phyloP scores from a whole-genome alignment of 2,797 vertebrate species.

The Crypturellus tataupa region DNA sequence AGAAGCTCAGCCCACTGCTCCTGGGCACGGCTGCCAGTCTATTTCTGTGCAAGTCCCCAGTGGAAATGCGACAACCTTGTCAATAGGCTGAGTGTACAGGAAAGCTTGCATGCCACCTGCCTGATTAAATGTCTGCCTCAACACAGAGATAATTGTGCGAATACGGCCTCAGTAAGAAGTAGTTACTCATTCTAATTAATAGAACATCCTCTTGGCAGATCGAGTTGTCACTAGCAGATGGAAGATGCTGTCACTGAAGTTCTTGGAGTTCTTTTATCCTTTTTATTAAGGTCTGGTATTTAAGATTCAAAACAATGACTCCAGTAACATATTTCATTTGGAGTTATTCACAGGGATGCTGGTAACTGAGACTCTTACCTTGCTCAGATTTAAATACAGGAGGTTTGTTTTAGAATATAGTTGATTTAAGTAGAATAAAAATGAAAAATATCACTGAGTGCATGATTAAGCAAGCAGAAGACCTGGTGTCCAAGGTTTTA shows the following conservation, averaged over 20 bases:
- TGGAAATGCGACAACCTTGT: constrained; percentile 20
- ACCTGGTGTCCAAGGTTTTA: background rate
- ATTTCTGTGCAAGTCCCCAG: background rate
- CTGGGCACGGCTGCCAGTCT: background rate
- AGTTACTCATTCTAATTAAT: constrained; percentile 67
- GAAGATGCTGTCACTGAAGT: constrained; percentile 40
- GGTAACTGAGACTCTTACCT: background rate
- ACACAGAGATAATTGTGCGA: background rate
- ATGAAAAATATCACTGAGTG: background rate
- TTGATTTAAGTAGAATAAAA: background rate
- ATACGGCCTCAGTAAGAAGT: constrained; percentile 21
- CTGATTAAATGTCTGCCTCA: background rate
- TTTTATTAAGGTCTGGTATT: constrained; percentile 47
- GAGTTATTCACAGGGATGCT: background rate
- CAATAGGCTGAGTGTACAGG: background rate
- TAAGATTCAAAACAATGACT: constrained; percentile 18
- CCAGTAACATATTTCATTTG: background rate
- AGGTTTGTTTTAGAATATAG: accelerated
- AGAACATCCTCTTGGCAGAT: constrained; percentile 65
- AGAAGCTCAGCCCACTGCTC: background rate
- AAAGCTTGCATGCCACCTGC: constrained; percentile 24
- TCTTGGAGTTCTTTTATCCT: constrained; percentile 63
- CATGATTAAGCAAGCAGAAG: background rate
- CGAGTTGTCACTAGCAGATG: constrained; percentile 50
- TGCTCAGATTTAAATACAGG: accelerated